Conservation (phyloP, 37 sponge, comb jelly and placozoan genomes). For the Ephydatia muelleri region DNA sequence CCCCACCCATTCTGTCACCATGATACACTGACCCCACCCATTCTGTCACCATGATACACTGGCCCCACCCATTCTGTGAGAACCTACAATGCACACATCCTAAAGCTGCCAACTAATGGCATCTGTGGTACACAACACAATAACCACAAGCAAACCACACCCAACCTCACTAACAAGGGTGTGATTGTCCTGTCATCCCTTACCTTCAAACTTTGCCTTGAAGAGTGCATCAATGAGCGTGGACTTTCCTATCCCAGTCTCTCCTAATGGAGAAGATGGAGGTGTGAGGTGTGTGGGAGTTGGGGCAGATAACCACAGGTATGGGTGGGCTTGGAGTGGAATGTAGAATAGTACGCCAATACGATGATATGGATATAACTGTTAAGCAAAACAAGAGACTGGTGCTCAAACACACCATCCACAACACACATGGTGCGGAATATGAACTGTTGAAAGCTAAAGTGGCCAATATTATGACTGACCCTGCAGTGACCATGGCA, state of each 20-base stretch:
- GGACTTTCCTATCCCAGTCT: constrained; percentile 96
- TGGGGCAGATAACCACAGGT: not conserved
- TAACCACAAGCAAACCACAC: not conserved
- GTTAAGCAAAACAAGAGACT: not conserved
- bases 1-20: no score
- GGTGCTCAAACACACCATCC: not conserved
- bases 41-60: no score
- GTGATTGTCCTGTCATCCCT: not conserved
- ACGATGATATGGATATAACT: not conserved
- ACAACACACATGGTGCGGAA: not conserved
- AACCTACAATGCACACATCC: not conserved
- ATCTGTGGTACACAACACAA: not conserved
- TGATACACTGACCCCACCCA: no score
- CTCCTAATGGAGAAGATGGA: constrained; percentile 55
- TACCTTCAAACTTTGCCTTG: constrained; percentile 82
- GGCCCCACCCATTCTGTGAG: not conserved
- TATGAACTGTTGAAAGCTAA: not conserved
- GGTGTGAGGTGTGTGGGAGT: not conserved
- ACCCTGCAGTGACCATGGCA: not conserved
- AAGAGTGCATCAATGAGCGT: constrained; percentile 97
- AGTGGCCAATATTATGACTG: not conserved
- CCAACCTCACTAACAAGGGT: not conserved
- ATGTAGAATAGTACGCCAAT: not conserved
- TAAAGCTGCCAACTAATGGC: not conserved
- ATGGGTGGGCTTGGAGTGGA: constrained; percentile 2